Evolutionary conservation across 2,888 invertebrate genomes (phyloP), one percentile per base, ranked within the genome.

Genomic region (Yponomeuta cagnagella): DNA sequence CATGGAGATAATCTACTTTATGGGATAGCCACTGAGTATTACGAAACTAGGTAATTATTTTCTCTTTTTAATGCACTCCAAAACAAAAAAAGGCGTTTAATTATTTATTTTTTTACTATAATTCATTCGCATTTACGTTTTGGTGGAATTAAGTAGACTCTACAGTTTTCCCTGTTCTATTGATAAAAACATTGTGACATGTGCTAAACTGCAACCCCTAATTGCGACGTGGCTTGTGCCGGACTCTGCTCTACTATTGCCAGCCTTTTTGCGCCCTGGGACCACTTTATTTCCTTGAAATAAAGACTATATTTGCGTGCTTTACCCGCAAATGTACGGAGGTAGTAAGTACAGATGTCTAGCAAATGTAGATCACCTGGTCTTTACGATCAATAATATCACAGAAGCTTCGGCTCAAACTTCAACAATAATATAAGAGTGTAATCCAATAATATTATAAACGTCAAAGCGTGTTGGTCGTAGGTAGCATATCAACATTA

Each of bases 101-200:
- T 23, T 23, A 23, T 23, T 23, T 23, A 23, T 33, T 33, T 33
- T 33, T 33, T 33, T 33, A 33, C 33, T 33, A 33, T 33, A 33
- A 5, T 33, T 33, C 5, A 33, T 33, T 33, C 33, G 33, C 5
- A 1, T 33, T 33, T 2, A 33, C 5, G 33, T 33, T 4, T 33
- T 33, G 5, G 5, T 5, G 6, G 8, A 5, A 43, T 43, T 5
- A 43, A 43, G 1, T 43, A 65, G 48, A 74, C 76, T 79, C 76
- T 71, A 77, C 31, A 23, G 68, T 68, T 58, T 63, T 70, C 73
- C 37, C 74, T 77, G 74, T 80, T 74, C 79, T 68, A 72, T 70
- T 70, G 37, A 63, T 63, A 70, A 70, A 65, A 70, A 70, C 63
- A 43, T 64, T 48, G 65, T 70, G 70, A 70, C 70, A 70, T 70